Percentiles rank a stretch among this genome's conserved stretches.
Evolutionary conservation across 2,888 invertebrate genomes (phyloP).

Genomic region (Leptinotarsa juncta): DNA sequence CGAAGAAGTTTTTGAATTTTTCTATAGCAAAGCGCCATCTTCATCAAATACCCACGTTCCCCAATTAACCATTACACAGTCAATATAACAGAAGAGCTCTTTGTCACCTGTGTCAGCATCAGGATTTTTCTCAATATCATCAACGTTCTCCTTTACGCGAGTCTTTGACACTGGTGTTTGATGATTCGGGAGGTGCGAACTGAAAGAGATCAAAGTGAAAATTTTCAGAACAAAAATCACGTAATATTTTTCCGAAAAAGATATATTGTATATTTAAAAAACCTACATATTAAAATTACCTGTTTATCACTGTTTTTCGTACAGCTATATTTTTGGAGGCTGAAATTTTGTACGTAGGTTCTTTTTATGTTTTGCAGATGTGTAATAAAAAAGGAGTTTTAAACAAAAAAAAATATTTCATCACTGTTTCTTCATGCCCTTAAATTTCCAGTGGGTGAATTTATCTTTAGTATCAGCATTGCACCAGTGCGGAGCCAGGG

Average conservation of each 20-base stretch:
- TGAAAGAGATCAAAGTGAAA: slow-evolving; percentile 17
- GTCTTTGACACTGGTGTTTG: slow-evolving; percentile 29
- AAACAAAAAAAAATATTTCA: too few relatives aligned
- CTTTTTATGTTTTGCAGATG: too few relatives aligned
- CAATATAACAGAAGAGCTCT: slow-evolving; percentile 34
- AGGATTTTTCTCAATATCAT: slow-evolving; percentile 31
- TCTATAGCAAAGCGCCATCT: slow-evolving; percentile 29
- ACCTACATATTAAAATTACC: too few relatives aligned
- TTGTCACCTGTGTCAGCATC: slow-evolving; percentile 30
- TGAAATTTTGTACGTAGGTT: too few relatives aligned
- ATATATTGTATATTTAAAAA: background rate
- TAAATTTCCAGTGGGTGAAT: too few relatives aligned
- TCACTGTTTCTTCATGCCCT: too few relatives aligned
- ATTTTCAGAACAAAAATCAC: background rate
- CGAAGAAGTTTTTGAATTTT: slow-evolving; percentile 24
- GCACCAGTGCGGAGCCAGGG: too few relatives aligned
- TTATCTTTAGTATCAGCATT: too few relatives aligned
- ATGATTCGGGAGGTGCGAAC: slow-evolving; percentile 23
- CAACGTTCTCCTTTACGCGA: slow-evolving; percentile 35
- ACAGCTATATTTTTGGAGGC: too few relatives aligned
- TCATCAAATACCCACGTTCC: slow-evolving; percentile 31
- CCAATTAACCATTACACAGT: slow-evolving; percentile 31
- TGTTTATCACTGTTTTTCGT: too few relatives aligned
- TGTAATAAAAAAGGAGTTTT: too few relatives aligned
- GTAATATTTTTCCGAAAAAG: background rate